A percentile compares a stretch with the other conserved stretches of the same genome.
Conservation (phyloP, 2,888 invertebrate species). For the Lycophotia porphyrea region DNA sequence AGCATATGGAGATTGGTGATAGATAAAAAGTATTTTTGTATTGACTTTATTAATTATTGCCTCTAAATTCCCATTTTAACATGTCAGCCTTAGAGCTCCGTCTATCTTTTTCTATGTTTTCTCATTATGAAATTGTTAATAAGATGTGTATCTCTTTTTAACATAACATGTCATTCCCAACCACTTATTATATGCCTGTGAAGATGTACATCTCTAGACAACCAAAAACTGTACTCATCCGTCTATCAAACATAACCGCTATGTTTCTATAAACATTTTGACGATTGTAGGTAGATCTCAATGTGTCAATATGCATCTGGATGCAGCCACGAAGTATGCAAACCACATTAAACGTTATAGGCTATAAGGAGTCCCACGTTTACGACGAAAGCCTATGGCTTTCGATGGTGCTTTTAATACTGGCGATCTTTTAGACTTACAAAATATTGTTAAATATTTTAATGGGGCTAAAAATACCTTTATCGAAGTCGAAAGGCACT, state of each 20-base stretch:
- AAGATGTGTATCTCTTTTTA: background rate
- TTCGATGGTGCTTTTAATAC: constrained; percentile 36
- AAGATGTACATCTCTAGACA: background rate
- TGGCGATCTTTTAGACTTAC: constrained; percentile 15
- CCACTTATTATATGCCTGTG: background rate
- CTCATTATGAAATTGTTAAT: background rate
- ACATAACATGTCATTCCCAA: background rate
- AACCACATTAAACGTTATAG: constrained; percentile 61
- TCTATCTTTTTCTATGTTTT: background rate
- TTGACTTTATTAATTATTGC: background rate
- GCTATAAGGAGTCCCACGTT: constrained; percentile 53
- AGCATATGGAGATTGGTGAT: background rate
- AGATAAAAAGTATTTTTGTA: background rate
- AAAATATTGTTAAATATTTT: background rate
- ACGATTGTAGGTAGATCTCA: constrained; percentile 11
- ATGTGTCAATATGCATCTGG: constrained; percentile 51
- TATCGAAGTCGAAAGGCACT: too few species aligned
- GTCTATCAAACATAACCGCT: background rate
- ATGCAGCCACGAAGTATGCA: constrained; percentile 59
- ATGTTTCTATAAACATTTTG: constrained; percentile 19
- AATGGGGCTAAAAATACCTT: too few species aligned
- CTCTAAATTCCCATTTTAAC: background rate
- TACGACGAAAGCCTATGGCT: constrained; percentile 59
- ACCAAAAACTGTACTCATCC: background rate
- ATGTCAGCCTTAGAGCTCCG: background rate